phyloP scores from a whole-genome alignment of 2,797 vertebrate genomes.

The Netta rufina region DNA sequence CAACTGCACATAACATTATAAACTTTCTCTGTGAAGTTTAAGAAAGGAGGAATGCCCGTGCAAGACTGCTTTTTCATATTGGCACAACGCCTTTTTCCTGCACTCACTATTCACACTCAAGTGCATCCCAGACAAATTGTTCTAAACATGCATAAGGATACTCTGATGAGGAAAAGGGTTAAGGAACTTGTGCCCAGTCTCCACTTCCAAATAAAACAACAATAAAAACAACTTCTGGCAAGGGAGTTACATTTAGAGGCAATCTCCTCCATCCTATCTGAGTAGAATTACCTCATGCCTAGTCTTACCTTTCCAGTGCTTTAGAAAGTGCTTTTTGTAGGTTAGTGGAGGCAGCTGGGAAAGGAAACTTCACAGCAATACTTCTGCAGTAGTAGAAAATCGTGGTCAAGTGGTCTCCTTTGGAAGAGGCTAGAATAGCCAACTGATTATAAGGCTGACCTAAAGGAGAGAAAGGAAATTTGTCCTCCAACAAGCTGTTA shows the following conservation, averaged over 20 bases:
- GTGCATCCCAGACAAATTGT: neutral
- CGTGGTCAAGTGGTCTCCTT: conserved; percentile 99
- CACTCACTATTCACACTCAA: neutral
- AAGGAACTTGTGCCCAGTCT: neutral
- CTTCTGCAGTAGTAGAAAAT: conserved; percentile 99
- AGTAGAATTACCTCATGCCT: neutral
- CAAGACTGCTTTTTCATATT: neutral
- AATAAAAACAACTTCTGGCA: neutral
- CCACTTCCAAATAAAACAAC: neutral
- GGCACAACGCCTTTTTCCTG: neutral
- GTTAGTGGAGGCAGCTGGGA: conserved; percentile 98
- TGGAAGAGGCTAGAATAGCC: conserved; percentile 98
- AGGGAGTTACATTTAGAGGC: neutral
- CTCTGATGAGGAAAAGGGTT: neutral
- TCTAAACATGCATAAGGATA: neutral
- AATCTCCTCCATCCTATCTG: neutral
- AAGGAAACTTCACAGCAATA: conserved; percentile 99
- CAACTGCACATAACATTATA: neutral
- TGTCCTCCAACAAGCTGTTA: neutral
- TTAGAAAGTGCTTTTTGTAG: conserved; percentile 99
- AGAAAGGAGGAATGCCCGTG: neutral
- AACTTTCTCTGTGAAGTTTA: neutral
- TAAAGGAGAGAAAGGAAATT: conserved; percentile 64
- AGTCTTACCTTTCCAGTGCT: conserved; percentile 94
- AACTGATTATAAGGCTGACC: conserved; percentile 99